phyloP scores from a whole-genome alignment of 1,140 invertebrate species.

The Whitmania pigra region DNA sequence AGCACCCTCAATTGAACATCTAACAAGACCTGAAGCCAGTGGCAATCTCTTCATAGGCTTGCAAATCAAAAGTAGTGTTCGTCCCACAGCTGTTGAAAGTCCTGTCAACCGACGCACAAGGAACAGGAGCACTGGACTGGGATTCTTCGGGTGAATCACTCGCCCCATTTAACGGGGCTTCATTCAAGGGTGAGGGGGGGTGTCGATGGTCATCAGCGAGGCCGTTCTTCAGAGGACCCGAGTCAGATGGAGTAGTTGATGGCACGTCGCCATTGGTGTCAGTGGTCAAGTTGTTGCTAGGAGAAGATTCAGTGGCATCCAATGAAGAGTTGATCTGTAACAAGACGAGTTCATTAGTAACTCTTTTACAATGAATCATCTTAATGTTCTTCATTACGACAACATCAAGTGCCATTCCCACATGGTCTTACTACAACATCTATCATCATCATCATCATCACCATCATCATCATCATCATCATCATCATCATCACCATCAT shows the following conservation, averaged over 20 bases:
- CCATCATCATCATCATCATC: too few species aligned
- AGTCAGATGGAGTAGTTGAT: constrained; percentile 31
- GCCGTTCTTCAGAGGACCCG: background rate
- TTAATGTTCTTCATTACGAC: too few species aligned
- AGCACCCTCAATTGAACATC: too few species aligned
- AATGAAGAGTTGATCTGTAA: background rate
- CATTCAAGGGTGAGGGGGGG: constrained; percentile 22
- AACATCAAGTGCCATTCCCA: too few species aligned
- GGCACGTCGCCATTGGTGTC: constrained; percentile 33
- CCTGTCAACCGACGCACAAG: background rate
- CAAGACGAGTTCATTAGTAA: background rate
- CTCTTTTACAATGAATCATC: background rate
- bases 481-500: too few species aligned
- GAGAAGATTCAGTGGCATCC: constrained; percentile 26
- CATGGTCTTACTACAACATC: too few species aligned
- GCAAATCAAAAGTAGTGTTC: constrained; percentile 8
- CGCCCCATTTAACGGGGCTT: too few species aligned
- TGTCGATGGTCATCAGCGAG: constrained; percentile 1
- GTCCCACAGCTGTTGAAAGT: background rate
- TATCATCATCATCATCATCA: too few species aligned
- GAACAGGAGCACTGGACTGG: background rate
- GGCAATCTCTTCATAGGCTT: constrained; percentile 36
- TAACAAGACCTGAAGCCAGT: constrained; percentile 36
- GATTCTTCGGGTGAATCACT: background rate
- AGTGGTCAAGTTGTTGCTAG: constrained; percentile 30